Conservation (phyloP, 2,888 invertebrate species). For the Eilema sororculum region DNA sequence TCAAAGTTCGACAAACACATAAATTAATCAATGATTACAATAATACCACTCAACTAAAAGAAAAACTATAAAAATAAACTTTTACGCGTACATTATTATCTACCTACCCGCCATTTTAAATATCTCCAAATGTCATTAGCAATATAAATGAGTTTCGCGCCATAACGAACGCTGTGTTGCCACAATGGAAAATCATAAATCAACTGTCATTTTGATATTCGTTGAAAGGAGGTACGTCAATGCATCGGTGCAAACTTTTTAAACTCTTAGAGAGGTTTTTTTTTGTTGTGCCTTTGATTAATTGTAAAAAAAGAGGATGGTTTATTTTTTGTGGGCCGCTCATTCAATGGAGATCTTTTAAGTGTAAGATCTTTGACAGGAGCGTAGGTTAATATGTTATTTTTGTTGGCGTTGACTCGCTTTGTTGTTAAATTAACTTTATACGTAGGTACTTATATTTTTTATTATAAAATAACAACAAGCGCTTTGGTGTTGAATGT, state of each 20-base stretch:
- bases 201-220: conserved; percentile 82
- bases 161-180: conserved; percentile 80
- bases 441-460: conserved; percentile 40
- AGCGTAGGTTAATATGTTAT: conserved; percentile 53
- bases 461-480: neutral
- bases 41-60: conserved; percentile 50
- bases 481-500: neutral
- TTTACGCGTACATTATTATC: conserved; percentile 61
- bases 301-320: conserved; percentile 70
- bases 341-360: conserved; percentile 64
- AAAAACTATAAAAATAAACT: conserved; percentile 60
- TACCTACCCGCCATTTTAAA: conserved; percentile 71
- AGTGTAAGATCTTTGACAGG: conserved; percentile 51
- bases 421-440: conserved; percentile 54
- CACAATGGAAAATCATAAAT: conserved; percentile 84
- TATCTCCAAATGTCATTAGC: conserved; percentile 82
- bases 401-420: conserved; percentile 48
- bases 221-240: conserved; percentile 83
- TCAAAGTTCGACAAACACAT: conserved; percentile 57
- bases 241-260: conserved; percentile 84
- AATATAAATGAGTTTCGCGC: conserved; percentile 82
- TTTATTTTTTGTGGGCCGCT: conserved; percentile 53
- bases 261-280: conserved; percentile 65
- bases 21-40: conserved; percentile 65
- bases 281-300: conserved; percentile 73